Conservation (phyloP, 1,140 invertebrate genomes). For the Drosophila lacteicornis region DNA sequence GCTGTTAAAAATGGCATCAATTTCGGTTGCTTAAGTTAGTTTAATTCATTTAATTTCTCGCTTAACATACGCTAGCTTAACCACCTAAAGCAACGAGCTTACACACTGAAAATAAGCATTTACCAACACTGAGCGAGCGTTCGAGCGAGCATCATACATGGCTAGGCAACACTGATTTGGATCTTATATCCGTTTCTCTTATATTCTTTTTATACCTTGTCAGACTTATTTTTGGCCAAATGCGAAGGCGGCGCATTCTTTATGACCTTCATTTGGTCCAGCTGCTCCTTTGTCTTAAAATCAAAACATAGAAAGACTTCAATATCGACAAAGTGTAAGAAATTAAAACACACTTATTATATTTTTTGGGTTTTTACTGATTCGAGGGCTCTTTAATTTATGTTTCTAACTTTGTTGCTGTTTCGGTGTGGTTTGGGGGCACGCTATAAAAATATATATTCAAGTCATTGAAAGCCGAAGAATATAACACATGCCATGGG, state of each 20-base stretch:
- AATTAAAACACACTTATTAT: constrained; percentile 30
- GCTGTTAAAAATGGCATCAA: constrained; percentile 69
- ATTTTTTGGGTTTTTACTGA: constrained; percentile 29
- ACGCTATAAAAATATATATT: constrained; percentile 58
- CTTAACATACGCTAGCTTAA: constrained; percentile 44
- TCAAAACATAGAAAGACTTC: constrained; percentile 38
- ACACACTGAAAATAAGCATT: constrained; percentile 50
- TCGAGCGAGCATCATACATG: constrained; percentile 42
- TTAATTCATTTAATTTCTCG: constrained; percentile 8
- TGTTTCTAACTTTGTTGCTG: constrained; percentile 6
- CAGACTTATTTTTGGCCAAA: constrained; percentile 93
- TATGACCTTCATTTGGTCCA: constrained; percentile 90
- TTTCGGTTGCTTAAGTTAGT: constrained; percentile 56
- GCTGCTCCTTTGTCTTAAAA: constrained; percentile 86
- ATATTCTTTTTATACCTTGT: constrained; percentile 89
- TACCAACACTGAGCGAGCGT: constrained; percentile 65
- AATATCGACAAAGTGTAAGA: background rate
- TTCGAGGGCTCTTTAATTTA: constrained; percentile 19
- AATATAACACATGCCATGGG: constrained; percentile 47
- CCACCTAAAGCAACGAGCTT: constrained; percentile 31
- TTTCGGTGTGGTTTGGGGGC: constrained; percentile 5
- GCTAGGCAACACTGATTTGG: constrained; percentile 34
- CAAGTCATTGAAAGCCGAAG: constrained; percentile 33
- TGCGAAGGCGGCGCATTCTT: constrained; percentile 93
- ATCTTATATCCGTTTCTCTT: background rate